These are phyloP conservation scores for Hydrozoanthus gracilis DNA, from an alignment of 92 coral and sea anemone species.

Conservation along the genomic window DNA sequence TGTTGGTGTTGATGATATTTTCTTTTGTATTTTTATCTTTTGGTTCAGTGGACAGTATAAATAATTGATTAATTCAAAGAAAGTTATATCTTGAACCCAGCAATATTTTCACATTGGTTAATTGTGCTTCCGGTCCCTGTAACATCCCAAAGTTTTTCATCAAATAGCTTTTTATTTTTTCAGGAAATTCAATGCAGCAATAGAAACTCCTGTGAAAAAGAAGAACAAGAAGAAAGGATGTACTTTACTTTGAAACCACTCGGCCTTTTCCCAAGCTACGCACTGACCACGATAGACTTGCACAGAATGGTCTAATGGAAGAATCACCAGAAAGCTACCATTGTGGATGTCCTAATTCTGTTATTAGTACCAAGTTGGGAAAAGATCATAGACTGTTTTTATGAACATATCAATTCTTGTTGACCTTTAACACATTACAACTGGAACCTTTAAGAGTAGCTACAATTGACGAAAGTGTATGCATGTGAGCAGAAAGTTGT, in stretches of 20 bases:
- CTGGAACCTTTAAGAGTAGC: no score
- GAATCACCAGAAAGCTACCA: not conserved
- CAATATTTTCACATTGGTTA: not conserved
- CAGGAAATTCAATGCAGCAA: conserved; percentile 12
- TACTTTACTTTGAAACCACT: conserved; percentile 36
- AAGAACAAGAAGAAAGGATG: conserved; percentile 62
- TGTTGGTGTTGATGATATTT: no score
- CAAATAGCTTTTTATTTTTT: not conserved
- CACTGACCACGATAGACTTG: conserved; percentile 18
- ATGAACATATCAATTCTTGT: no score
- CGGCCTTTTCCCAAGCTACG: not conserved
- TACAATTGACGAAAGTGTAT: no score
- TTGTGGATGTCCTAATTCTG: not conserved
- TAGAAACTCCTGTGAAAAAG: not conserved
- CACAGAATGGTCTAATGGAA: conserved; percentile 32
- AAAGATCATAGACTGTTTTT: no score
- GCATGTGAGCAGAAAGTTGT: no score
- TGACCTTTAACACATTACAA: no score
- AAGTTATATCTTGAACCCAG: no score
- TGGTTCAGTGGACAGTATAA: no score
- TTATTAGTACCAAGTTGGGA: not conserved
- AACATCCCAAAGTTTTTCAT: not conserved
- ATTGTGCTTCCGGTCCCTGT: not conserved
- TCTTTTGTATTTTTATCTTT: no score
- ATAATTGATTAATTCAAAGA: no score